phyloP scores from a whole-genome alignment of 2,888 invertebrate genomes.

The Neoaliturus tenellus region DNA sequence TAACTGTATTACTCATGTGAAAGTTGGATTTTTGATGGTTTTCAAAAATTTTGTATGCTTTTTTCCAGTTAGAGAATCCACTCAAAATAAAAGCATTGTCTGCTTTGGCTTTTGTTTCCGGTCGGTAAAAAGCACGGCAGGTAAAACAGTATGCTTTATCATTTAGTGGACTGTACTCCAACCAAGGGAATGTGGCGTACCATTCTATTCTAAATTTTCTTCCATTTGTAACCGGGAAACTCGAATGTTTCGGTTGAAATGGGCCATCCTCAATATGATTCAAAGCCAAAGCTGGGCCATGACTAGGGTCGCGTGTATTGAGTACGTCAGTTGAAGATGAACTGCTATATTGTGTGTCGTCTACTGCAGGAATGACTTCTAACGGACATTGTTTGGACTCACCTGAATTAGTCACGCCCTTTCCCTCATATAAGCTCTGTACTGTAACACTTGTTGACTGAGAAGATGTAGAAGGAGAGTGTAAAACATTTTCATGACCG shows the following conservation, averaged over 20 bases:
- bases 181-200: conserved; percentile 54
- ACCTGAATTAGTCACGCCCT: not conserved
- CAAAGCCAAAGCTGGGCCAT: conserved; percentile 29
- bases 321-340: not conserved
- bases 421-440: not conserved
- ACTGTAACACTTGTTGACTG: not conserved
- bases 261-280: not conserved
- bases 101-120: not conserved
- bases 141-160: conserved; percentile 56
- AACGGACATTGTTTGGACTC: too few relatives aligned
- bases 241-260: conserved; percentile 4
- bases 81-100: conserved; percentile 46
- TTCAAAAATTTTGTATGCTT: conserved; percentile 61
- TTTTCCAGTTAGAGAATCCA: conserved; percentile 64
- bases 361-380: not conserved
- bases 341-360: not conserved
- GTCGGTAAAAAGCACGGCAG: conserved; percentile 34
- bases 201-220: conserved; percentile 52
- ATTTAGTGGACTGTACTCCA: conserved; percentile 56
- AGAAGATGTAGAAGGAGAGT: not conserved
- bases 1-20: conserved; percentile 58
- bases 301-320: not conserved
- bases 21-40: conserved; percentile 59
- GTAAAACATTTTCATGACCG: not conserved
- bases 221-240: conserved; percentile 1